Evolutionary conservation across 2,113 vertebrate species (phyloP), one percentile per base, ranked within the genome.

Genomic region (Siniperca chuatsi): DNA sequence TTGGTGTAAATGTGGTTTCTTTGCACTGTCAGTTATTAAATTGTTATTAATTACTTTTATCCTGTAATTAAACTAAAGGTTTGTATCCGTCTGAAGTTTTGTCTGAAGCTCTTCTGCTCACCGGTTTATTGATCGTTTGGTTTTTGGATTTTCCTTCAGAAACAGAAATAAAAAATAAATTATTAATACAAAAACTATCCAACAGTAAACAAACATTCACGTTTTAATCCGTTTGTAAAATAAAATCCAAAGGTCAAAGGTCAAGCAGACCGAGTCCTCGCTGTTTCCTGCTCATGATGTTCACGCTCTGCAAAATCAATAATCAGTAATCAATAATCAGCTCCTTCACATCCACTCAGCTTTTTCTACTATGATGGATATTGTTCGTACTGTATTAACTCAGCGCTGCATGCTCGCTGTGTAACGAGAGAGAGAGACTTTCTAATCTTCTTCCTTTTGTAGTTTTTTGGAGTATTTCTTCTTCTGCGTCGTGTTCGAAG

Each of bases 341-440:
- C 84, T 79, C 80, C 20, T 75, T 42, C 83, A 61, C 44, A 50
- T 75, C 40, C 67, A 48, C 73, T 81, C 81, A 66, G 85, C 86
- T 81, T 80, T 77, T 92, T 87, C 79, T 91, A 81, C 74, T 87
- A 68, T 85, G 77, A 86, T 90, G 75, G 25, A 88, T 92, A 80
- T 92, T 70, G 84, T 91, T 42, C 12, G 86, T 88, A 75, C 55
- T 86, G 82, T 86, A 73, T 70, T 82, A 75, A 76, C 68, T 75
- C 69, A 35, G 33, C 88, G 92, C 91, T 92, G 93, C 93, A 94
- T 94, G 93, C 91, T 83, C 61, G 15, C 69, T 90, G 82, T 92
- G 87, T 91, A 76, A 72, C 52, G 66, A 68, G 42, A 46, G 74
- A 2, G 52, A 3, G 50, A 11, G 21, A 54, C 20, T n/a, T 86